phyloP scores from a whole-genome alignment of 1,140 invertebrate genomes.

The Harpegnathos saltator region DNA sequence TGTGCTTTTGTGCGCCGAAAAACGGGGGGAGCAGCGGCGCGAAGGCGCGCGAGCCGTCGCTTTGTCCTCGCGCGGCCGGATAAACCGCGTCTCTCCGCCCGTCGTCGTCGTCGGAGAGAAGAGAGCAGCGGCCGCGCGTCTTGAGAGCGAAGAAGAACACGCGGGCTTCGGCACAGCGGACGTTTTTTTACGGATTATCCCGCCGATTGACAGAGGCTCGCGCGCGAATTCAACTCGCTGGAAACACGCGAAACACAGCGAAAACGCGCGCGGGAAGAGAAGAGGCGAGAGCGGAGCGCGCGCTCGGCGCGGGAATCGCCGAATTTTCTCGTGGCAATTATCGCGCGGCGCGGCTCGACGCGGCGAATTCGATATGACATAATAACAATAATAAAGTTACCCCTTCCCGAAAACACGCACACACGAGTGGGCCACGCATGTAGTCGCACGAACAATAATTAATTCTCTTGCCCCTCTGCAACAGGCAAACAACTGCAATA shows the following conservation, averaged over 20 bases:
- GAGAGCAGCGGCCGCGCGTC: background rate
- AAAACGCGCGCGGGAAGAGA: background rate
- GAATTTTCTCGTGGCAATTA: slow-evolving; percentile 17
- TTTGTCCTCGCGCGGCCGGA: slow-evolving; percentile 33
- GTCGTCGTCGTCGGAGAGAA: too few species aligned
- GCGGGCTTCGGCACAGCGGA: background rate
- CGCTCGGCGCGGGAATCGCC: background rate
- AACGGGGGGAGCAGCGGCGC: slow-evolving; percentile 6
- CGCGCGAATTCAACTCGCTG: slow-evolving; percentile 29
- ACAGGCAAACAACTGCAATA: background rate
- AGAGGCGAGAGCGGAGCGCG: background rate
- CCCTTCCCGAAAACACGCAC: too few species aligned
- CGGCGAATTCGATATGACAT: slow-evolving; percentile 7
- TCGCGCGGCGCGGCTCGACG: too few species aligned
- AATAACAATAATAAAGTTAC: slow-evolving; percentile 13
- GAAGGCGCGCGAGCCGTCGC: slow-evolving; percentile 22
- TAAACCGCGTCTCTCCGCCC: slow-evolving; percentile 33
- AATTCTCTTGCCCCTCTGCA: background rate
- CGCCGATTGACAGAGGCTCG: slow-evolving; percentile 25
- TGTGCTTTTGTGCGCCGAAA: slow-evolving; percentile 45
- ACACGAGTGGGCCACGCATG: background rate
- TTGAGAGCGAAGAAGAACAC: slow-evolving; percentile 37
- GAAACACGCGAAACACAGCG: slow-evolving; percentile 26
- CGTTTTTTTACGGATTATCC: slow-evolving; percentile 25
- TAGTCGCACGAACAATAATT: slow-evolving; percentile 10